Conservation (phyloP, 2,888 invertebrate genomes). For the Torymus tubicola region DNA sequence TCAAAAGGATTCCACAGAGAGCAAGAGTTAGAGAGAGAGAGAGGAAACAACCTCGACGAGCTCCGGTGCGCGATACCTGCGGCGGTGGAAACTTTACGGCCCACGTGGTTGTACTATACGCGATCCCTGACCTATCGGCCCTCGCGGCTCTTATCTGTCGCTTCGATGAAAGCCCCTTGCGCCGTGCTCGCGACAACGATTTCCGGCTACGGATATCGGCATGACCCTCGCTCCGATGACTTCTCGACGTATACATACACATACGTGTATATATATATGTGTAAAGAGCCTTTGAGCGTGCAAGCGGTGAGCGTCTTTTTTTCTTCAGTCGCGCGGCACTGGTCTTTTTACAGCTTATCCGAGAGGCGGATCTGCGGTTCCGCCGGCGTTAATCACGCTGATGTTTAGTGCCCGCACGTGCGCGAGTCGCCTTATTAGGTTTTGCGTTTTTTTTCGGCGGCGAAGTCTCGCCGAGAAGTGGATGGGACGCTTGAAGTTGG, state of each 20-base stretch:
- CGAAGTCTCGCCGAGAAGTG: no score
- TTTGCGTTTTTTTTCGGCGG: no score
- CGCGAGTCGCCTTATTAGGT: no score
- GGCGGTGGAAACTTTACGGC: constrained; percentile 23
- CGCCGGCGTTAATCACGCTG: constrained; percentile 37
- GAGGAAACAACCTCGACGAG: no score
- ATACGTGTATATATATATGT: no score
- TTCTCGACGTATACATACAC: not conserved
- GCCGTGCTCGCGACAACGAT: constrained; percentile 15
- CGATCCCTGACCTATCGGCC: constrained; percentile 18
- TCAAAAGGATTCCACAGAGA: not conserved
- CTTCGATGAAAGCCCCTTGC: constrained; percentile 37
- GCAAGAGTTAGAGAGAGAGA: not conserved
- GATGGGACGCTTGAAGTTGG: no score
- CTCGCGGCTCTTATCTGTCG: constrained; percentile 43
- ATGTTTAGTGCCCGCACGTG: constrained; percentile 22
- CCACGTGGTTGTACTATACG: not conserved
- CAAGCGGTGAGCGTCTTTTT: not conserved
- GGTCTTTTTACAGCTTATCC: constrained; percentile 5
- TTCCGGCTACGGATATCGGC: constrained; percentile 26
- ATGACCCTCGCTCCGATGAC: constrained; percentile 10
- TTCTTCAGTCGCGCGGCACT: not conserved
- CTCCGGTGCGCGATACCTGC: not conserved
- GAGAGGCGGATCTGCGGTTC: constrained; percentile 3
- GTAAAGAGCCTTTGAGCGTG: not conserved